phyloP scores from a whole-genome alignment of 2,888 invertebrate species.

The Diarsia dahlii region DNA sequence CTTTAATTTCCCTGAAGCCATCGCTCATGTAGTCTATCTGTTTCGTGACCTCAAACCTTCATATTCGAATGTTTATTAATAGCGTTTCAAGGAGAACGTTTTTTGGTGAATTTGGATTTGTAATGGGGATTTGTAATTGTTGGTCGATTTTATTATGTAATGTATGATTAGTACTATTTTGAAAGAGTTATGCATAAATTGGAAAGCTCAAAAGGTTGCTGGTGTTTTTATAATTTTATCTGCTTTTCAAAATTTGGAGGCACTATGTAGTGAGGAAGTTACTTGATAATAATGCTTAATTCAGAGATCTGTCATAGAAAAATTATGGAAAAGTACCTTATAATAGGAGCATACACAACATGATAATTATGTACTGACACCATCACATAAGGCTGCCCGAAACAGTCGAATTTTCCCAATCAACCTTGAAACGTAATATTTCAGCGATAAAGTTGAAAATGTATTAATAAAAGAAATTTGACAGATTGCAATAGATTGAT shows the following conservation, averaged over 20 bases:
- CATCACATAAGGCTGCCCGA: too few species aligned
- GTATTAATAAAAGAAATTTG: too few species aligned
- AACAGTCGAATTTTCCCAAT: too few species aligned
- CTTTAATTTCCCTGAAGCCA: constrained; percentile 76
- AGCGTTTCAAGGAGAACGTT: constrained; percentile 17
- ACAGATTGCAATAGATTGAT: too few species aligned
- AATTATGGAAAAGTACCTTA: background rate
- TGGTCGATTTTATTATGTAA: background rate
- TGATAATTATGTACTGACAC: too few species aligned
- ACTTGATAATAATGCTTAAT: background rate
- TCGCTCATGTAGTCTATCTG: constrained; percentile 74
- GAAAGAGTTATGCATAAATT: background rate
- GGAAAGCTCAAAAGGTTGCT: background rate
- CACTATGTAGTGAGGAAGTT: background rate
- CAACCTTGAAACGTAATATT: too few species aligned
- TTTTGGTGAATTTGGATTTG: constrained; percentile 7
- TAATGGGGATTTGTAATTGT: background rate
- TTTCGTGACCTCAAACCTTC: constrained; percentile 55
- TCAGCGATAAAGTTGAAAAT: too few species aligned
- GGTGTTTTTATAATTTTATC: too few species aligned
- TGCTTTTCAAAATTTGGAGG: too few species aligned
- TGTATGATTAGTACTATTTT: background rate
- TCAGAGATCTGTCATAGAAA: background rate
- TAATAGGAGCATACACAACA: background rate
- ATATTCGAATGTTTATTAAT: constrained; percentile 58